These are phyloP conservation scores for Ptilorrhoa leucosticta DNA, from an alignment of 2,113 vertebrate species.

Conservation along the genomic window DNA sequence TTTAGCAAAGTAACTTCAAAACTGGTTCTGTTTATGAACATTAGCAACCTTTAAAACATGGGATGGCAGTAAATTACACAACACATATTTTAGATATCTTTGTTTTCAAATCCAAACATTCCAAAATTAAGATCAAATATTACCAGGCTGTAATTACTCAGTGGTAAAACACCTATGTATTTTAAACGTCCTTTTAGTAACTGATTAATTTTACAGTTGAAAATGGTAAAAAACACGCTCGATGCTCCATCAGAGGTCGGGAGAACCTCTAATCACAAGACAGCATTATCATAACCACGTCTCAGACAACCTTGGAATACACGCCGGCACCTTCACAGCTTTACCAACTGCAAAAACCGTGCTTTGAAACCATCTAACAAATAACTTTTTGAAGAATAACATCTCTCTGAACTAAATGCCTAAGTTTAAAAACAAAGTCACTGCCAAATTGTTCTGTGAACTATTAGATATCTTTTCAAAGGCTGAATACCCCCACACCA, in stretches of 20 bases:
- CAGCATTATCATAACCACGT: not conserved
- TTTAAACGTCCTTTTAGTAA: slow-evolving; percentile 6
- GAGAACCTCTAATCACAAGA: not conserved
- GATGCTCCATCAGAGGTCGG: not conserved
- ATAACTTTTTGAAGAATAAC: not conserved
- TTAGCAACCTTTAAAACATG: not conserved
- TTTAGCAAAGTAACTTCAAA: not conserved
- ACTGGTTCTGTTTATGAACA: not conserved
- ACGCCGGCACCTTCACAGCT: not conserved
- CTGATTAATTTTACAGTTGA: not conserved
- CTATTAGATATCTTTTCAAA: not conserved
- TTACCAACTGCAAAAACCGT: not conserved
- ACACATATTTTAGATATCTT: not conserved
- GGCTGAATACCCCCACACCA: not conserved
- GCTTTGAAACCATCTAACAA: not conserved
- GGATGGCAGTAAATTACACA: not conserved
- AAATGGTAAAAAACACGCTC: not conserved
- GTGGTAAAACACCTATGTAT: not conserved
- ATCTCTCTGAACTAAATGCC: not conserved
- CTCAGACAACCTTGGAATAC: not conserved
- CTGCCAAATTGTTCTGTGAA: not conserved
- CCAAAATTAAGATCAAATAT: slow-evolving; percentile 10
- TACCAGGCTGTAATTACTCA: not conserved
- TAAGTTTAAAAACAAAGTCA: not conserved
- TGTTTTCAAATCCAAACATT: slow-evolving; percentile 19